phyloP scores from a whole-genome alignment of 2,888 invertebrate species.

The Perizoma flavofasciatum region DNA sequence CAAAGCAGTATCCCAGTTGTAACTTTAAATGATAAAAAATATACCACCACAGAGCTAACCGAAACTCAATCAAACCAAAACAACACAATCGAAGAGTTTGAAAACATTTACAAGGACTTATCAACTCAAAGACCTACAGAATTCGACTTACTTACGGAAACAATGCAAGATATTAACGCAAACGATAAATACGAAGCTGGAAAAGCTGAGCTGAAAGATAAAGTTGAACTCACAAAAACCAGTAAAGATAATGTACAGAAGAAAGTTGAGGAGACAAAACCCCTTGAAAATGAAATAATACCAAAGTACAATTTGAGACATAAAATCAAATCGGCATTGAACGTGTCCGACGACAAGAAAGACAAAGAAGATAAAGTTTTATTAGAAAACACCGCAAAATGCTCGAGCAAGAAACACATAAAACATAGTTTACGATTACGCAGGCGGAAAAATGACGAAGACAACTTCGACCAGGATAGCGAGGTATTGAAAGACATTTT shows the following conservation, averaged over 20 bases:
- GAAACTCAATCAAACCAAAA: constrained; percentile 36
- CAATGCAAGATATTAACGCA: constrained; percentile 37
- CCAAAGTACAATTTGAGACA: constrained; percentile 64
- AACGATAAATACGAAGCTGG: constrained; percentile 1
- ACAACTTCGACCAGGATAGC: constrained; percentile 42
- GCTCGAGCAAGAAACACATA: constrained; percentile 43
- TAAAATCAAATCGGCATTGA: constrained; percentile 34
- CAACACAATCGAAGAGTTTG: constrained; percentile 69
- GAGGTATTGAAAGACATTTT: constrained; percentile 66
- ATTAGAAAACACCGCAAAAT: constrained; percentile 50
- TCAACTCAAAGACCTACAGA: constrained; percentile 64
- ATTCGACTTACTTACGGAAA: constrained; percentile 61
- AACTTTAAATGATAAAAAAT: constrained; percentile 24
- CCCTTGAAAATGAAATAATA: constrained; percentile 28
- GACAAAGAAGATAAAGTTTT: constrained; percentile 42
- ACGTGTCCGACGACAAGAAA: constrained; percentile 28
- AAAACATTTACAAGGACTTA: constrained; percentile 69
- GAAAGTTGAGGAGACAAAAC: constrained; percentile 10
- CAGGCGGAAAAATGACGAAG: constrained; percentile 51
- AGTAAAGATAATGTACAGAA: constrained; percentile 26
- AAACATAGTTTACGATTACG: constrained; percentile 62
- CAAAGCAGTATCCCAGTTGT: constrained; percentile 6
- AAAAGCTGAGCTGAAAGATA: constrained; percentile 2
- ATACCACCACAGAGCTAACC: constrained; percentile 36
- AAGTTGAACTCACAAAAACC: constrained; percentile 24